phyloP scores from a whole-genome alignment of 2,888 invertebrate species.

The Silvanus unidentatus region DNA sequence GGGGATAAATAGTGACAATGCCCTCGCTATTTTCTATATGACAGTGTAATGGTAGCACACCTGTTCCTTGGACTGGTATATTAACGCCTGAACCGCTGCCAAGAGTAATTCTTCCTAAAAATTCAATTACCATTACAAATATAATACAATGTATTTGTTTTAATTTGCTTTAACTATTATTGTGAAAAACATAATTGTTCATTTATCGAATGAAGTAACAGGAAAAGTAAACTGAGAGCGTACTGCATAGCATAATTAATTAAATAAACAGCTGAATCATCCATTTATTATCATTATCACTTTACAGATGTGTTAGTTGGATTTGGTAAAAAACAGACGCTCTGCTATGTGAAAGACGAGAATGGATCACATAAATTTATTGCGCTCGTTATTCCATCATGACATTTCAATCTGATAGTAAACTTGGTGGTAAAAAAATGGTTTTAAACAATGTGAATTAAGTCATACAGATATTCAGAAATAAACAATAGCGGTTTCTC shows the following conservation, averaged over 20 bases:
- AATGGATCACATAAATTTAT: too few relatives aligned
- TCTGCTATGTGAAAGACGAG: too few relatives aligned
- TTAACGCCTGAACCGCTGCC: conserved; percentile 76
- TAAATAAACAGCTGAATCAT: neutral
- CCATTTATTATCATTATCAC: too few relatives aligned
- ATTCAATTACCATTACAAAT: conserved; percentile 2
- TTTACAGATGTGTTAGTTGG: too few relatives aligned
- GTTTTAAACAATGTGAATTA: too few relatives aligned
- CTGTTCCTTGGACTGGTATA: conserved; percentile 78
- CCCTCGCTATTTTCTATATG: conserved; percentile 81
- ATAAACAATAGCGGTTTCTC: too few relatives aligned
- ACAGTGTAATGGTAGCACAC: conserved; percentile 79
- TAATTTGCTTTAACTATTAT: neutral
- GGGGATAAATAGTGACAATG: conserved; percentile 77
- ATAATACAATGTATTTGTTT: neutral
- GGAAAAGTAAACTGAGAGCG: neutral
- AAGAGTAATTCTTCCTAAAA: conserved; percentile 75
- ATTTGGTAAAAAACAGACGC: too few relatives aligned
- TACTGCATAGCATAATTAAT: conserved; percentile 1
- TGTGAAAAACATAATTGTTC: neutral
- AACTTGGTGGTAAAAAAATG: too few relatives aligned
- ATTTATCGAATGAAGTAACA: neutral
- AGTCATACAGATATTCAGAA: too few relatives aligned
- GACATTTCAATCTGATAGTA: too few relatives aligned
- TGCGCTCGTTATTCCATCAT: too few relatives aligned